phyloP scores from a whole-genome alignment of 2,113 vertebrate genomes.

The Hiodon tergisus region DNA sequence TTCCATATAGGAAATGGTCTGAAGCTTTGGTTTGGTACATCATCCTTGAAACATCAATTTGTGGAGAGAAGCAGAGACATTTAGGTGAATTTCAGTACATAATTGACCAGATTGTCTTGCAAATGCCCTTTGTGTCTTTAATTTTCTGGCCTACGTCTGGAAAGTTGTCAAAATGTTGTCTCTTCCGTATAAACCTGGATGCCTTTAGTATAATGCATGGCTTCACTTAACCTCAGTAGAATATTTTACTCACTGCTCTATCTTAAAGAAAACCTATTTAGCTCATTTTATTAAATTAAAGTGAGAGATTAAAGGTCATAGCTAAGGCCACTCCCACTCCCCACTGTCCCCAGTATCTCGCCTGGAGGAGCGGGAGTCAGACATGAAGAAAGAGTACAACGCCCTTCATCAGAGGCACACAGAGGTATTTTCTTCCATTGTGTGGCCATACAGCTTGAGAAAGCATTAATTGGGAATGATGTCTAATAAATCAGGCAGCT shows the following conservation, averaged over 20 bases:
- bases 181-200: no score
- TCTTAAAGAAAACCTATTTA: neutral
- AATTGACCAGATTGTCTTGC: no score
- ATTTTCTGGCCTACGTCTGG: neutral
- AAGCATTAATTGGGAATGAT: no score
- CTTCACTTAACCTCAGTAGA: neutral
- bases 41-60: no score
- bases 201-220: no score
- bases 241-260: neutral
- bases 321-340: neutral
- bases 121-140: no score
- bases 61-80: no score
- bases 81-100: no score
- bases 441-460: neutral
- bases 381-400: slow-evolving; percentile 98
- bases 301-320: neutral
- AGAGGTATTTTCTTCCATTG: slow-evolving; percentile 65
- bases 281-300: neutral
- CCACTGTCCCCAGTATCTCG: slow-evolving; percentile 71
- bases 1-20: no score
- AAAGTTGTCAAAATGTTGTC: neutral
- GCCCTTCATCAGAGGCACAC: slow-evolving; percentile 95
- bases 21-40: no score
- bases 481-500: no score
- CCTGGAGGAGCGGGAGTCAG: slow-evolving; percentile 88